A percentile compares a stretch with the other conserved stretches of the same genome.
Evolutionary conservation across 2,113 vertebrate genomes (phyloP).

Genomic region (Sprattus sprattus): DNA sequence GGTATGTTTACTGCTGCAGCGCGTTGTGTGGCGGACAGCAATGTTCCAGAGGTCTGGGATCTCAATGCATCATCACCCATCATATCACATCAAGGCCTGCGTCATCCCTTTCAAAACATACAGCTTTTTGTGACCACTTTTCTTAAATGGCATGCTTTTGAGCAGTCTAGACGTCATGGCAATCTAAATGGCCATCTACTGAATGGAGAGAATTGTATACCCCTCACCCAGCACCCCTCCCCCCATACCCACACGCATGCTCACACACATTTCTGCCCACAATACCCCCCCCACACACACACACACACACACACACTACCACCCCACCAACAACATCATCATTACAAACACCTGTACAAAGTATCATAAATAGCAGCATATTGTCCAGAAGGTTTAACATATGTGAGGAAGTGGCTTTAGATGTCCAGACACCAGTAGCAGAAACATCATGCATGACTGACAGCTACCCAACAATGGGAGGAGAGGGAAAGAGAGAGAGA

Average conservation of each 20-base stretch:
- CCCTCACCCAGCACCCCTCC: no score
- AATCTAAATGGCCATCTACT: background rate
- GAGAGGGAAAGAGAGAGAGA: background rate
- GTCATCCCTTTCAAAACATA: background rate
- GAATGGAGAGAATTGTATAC: background rate
- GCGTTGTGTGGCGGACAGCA: background rate
- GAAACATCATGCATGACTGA: no score
- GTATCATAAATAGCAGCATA: background rate
- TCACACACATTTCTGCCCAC: background rate
- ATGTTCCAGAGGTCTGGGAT: background rate
- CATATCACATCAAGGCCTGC: background rate
- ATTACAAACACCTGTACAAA: background rate
- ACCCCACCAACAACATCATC: background rate
- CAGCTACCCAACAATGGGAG: background rate
- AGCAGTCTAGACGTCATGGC: background rate
- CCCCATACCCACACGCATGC: no score
- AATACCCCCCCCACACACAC: background rate
- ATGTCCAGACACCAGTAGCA: no score
- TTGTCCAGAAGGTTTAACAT: background rate
- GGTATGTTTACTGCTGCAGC: background rate
- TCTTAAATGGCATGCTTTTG: background rate
- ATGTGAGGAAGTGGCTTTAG: background rate
- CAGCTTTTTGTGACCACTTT: background rate
- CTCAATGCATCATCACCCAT: background rate
- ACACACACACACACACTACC: background rate